Evolutionary conservation across 2,113 vertebrate species (phyloP).

Genomic region (Formicarius rufipectus): DNA sequence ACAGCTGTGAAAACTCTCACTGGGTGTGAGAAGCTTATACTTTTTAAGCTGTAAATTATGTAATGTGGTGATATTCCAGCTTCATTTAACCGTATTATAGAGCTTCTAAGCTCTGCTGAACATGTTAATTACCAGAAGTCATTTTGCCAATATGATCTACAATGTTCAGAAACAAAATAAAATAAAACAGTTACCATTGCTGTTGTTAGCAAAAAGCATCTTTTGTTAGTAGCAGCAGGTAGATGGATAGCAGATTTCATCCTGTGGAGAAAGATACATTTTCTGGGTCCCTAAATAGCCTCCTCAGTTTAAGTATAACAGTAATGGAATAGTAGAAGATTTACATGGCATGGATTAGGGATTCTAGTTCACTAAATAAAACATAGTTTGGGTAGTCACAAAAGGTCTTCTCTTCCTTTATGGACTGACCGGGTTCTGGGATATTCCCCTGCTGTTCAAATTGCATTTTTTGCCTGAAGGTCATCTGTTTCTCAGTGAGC

Average conservation of each 20-base stretch:
- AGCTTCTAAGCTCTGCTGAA: slow-evolving; percentile 24
- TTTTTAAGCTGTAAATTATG: background rate
- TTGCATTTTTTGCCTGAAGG: background rate
- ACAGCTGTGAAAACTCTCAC: background rate
- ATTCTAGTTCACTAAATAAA: slow-evolving; percentile 8
- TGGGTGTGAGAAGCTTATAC: background rate
- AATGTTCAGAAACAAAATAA: slow-evolving; percentile 60
- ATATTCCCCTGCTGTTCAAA: background rate
- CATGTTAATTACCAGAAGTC: slow-evolving; percentile 60
- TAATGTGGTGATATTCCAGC: slow-evolving; percentile 4
- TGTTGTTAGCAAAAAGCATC: slow-evolving; percentile 38
- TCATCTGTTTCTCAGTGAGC: background rate
- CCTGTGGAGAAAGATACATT: slow-evolving; percentile 9
- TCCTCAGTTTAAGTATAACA: background rate
- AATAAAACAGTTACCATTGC: background rate
- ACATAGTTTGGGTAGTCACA: background rate
- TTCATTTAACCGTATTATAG: slow-evolving; percentile 28
- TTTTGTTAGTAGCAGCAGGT: background rate
- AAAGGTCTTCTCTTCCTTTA: background rate
- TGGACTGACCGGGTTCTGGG: background rate
- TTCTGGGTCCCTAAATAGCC: slow-evolving; percentile 28
- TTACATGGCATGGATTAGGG: background rate
- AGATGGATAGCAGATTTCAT: background rate
- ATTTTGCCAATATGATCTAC: slow-evolving; percentile 50
- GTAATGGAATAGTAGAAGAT: slow-evolving; percentile 14